Evolutionary conservation across 2,888 invertebrate genomes (phyloP), one percentile per base, ranked within the genome.

Genomic region (Cotesia congregata): DNA sequence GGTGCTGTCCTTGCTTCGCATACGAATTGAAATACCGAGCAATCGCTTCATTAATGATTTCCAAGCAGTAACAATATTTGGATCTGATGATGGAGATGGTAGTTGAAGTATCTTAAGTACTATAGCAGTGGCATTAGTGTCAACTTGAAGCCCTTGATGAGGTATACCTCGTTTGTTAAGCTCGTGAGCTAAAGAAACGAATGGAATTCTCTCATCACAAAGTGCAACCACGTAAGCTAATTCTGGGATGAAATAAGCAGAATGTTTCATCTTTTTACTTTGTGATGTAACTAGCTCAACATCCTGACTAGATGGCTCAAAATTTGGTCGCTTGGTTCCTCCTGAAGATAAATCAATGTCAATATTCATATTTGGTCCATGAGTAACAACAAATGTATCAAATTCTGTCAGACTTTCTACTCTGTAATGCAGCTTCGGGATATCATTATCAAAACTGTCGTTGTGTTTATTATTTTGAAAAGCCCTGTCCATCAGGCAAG

Each of bases 191-290:
- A 98, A 91, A 80, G 94, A 93, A 67, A 97, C 94, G 90, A 97
- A 98, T 0, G 98, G 98, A 85, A 98, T 93, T 79, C 97, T 93
- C 88, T 98, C 98, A 88, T 98, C 98, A 85, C 97, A 97, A 89
- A 97, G 95, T n/a, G 98, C 97, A 62, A 98, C 96, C 17, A 98
- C 96, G 88, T 98, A 98, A 15, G 97, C 96, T 81, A 98, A 90
- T 89, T 98, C 97, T 4, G 97, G 96, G 83, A 98, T 94, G 90
- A 98, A 98, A 91, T 98, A 98, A 0, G 97, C 97, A 0, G 97
- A 97, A 87, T 95, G 95, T 81, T 96, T 96, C 50, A 90, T 86
- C 80, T 91, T 90, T 82, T 92, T 91, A 38, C 83, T 85, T 74
- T 88, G 89, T 2, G 86, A 80, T 1, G 83, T 82, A 50, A 86